Evolutionary conservation across 2,113 vertebrate species (phyloP).

Genomic region (Sphyrna mokarran): DNA sequence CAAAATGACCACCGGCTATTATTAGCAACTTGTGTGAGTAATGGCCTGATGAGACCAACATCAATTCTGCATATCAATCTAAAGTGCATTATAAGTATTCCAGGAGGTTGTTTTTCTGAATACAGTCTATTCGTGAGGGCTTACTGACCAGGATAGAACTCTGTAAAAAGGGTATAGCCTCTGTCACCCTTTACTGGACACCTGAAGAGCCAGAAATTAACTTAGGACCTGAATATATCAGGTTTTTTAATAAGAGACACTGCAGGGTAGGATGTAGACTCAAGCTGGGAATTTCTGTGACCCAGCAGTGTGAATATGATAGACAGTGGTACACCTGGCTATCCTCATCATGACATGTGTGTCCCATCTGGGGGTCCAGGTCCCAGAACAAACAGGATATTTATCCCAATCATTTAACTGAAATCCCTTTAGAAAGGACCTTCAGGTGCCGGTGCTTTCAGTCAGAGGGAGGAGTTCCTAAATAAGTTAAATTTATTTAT

Average conservation of each 20-base stretch:
- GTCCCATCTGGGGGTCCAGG: too few relatives aligned
- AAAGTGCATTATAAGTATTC: neutral
- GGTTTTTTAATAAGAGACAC: neutral
- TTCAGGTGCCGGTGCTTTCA: too few relatives aligned
- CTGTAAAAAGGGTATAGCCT: neutral
- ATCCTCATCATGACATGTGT: neutral
- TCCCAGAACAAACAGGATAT: too few relatives aligned
- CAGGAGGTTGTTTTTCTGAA: neutral
- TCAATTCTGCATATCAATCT: neutral
- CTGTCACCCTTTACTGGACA: neutral
- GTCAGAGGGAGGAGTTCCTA: too few relatives aligned
- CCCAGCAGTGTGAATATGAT: neutral
- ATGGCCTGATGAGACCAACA: neutral
- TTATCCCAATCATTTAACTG: too few relatives aligned
- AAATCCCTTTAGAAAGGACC: too few relatives aligned
- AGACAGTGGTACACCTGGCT: neutral
- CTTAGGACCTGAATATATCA: neutral
- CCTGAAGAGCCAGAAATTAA: neutral
- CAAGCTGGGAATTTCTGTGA: neutral
- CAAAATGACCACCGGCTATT: neutral
- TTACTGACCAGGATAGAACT: neutral
- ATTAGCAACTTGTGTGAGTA: neutral
- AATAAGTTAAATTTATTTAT: too few relatives aligned
- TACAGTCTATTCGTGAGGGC: neutral
- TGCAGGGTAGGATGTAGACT: neutral